Evolutionary conservation across 2,113 vertebrate genomes (phyloP), one percentile per base, ranked within the genome.

Genomic region (Chlorodrepanis virens): DNA sequence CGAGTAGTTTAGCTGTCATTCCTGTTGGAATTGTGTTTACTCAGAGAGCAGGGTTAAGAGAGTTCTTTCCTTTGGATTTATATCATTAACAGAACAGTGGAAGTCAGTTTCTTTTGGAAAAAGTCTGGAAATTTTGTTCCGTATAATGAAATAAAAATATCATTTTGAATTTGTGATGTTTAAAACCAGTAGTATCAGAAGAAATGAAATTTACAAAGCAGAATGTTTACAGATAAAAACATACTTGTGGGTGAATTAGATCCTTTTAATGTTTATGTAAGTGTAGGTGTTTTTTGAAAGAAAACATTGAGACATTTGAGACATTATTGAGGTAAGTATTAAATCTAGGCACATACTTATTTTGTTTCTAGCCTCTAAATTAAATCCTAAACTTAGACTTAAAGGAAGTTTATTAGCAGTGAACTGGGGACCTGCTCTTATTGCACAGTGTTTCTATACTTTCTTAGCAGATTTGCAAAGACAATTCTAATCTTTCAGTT

Each of bases 1-100:
- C 1, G 1, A 50, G 23, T 40, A 54, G 54, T 54, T 80, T 37
- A 90, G 29, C 24, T 33, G 54, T 77, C 0, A 0, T 61, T 72
- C n/a, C 11, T 56, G 16, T 90, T 83, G 23, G 54, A 83, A 63
- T 69, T 64, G 35, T 60, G 50, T 77, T 85, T 53, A 50, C 12
- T 47, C 20, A 1, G 16, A 61, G n/a, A 80, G 23, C 47, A 37
- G 19, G 10, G 35, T 69, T 85, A 86, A 57, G 33, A 39, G 69
- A 83, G 50, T 59, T 71, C 39, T 72, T 79, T 33, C 23, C 10
- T 84, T 76, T 91, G 45, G n/a, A 33, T 84, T 81, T 49, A 15
- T 64, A 14, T 69, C 59, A 16, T 84, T 81, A 78, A 50, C 27
- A 71, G 39, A 71, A 69, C 5, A 59, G 44, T 72, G 53, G 45